phyloP scores from a whole-genome alignment of 2,888 invertebrate genomes.

The Thymelicus lineola region DNA sequence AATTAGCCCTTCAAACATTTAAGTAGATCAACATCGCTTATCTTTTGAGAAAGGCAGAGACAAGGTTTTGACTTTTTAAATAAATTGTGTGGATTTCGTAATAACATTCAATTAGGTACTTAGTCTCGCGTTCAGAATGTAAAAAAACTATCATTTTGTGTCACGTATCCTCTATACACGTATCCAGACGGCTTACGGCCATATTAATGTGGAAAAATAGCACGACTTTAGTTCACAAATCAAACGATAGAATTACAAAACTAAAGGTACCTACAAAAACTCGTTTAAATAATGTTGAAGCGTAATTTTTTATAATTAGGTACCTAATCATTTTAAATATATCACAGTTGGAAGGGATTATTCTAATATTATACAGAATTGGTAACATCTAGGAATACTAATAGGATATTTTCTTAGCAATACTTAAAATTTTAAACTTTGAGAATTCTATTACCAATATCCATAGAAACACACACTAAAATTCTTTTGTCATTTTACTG shows the following conservation, averaged over 20 bases:
- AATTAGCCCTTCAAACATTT: too few relatives aligned
- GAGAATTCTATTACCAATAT: not conserved
- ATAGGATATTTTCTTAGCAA: not conserved
- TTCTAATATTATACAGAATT: not conserved
- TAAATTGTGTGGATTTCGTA: too few relatives aligned
- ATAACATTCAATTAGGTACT: too few relatives aligned
- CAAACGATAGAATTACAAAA: not conserved
- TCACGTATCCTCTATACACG: too few relatives aligned
- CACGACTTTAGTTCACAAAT: not conserved
- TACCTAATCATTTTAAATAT: not conserved
- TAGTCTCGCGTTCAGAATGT: too few relatives aligned
- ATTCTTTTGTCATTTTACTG: not conserved
- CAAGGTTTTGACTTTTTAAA: too few relatives aligned
- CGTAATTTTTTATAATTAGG: not conserved
- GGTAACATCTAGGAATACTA: conserved; percentile 1
- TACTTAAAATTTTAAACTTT: not conserved
- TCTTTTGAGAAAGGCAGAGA: too few relatives aligned
- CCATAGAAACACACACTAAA: not conserved
- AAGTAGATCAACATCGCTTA: too few relatives aligned
- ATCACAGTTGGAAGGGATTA: conserved; percentile 1
- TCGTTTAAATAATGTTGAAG: not conserved
- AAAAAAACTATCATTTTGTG: too few relatives aligned
- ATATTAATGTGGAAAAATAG: too few relatives aligned
- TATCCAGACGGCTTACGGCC: too few relatives aligned
- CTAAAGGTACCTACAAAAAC: not conserved